Evolutionary conservation across 2,888 invertebrate genomes (phyloP).

Genomic region (Sepiola atlantica): DNA sequence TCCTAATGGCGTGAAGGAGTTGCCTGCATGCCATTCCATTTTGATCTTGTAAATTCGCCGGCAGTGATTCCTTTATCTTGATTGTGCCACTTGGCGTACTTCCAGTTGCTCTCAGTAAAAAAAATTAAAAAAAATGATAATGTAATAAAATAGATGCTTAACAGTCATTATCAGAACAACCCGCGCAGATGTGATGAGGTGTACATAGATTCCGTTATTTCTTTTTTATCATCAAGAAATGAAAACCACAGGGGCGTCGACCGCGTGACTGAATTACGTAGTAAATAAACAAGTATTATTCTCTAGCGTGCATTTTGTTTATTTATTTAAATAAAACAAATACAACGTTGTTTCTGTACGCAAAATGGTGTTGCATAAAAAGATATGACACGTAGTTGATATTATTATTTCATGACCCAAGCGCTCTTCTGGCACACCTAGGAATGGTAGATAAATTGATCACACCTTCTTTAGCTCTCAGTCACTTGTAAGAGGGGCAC

Average conservation of each 20-base stretch:
- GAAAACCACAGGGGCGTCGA: background rate
- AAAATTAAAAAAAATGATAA: too few relatives aligned
- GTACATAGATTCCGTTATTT: background rate
- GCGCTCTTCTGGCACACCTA: too few relatives aligned
- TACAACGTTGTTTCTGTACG: too few relatives aligned
- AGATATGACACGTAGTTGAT: too few relatives aligned
- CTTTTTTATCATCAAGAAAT: background rate
- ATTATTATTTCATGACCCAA: too few relatives aligned
- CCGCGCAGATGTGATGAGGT: background rate
- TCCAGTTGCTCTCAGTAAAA: background rate
- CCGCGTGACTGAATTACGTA: background rate
- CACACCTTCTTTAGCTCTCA: too few relatives aligned
- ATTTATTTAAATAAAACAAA: too few relatives aligned
- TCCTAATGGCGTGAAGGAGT: background rate
- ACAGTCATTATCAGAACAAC: background rate
- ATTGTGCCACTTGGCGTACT: background rate
- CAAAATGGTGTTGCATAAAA: too few relatives aligned
- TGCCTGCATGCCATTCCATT: background rate
- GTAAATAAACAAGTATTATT: too few relatives aligned
- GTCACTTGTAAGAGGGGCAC: too few relatives aligned
- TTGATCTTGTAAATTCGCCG: background rate
- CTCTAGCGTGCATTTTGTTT: too few relatives aligned
- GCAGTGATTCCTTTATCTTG: background rate
- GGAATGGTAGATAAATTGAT: too few relatives aligned
- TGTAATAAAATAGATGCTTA: background rate